Conservation (phyloP, 2,888 invertebrate genomes). For the Philereme transversata region DNA sequence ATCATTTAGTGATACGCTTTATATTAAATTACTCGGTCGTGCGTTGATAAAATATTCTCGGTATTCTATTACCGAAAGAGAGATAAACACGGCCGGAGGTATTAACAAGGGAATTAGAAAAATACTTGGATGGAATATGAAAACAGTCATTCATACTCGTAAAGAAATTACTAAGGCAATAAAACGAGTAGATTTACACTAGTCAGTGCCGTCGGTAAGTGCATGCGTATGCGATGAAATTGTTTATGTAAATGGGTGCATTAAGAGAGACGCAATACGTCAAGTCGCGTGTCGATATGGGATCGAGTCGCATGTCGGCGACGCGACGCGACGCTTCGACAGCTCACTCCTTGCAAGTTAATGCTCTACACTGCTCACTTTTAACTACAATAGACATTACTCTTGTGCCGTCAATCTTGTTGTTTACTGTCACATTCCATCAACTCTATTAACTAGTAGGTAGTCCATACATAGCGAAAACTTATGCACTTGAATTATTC, state of each 20-base stretch:
- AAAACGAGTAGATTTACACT: conserved; percentile 48
- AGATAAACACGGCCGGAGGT: conserved; percentile 75
- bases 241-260: conserved; percentile 65
- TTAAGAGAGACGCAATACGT: conserved; percentile 64
- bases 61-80: conserved; percentile 82
- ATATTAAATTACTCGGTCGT: conserved; percentile 84
- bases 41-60: conserved; percentile 81
- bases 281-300: conserved; percentile 75
- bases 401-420: conserved; percentile 49
- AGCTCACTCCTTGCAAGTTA: conserved; percentile 49
- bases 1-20: conserved; percentile 84
- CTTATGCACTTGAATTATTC: background rate
- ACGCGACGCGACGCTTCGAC: conserved; percentile 39
- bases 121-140: conserved; percentile 33
- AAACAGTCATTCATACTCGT: conserved; percentile 29
- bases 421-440: conserved; percentile 59
- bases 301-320: conserved; percentile 54
- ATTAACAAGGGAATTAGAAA: conserved; percentile 57
- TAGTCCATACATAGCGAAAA: background rate
- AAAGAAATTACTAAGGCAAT: conserved; percentile 30
- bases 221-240: conserved; percentile 51
- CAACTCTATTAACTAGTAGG: conserved; percentile 32
- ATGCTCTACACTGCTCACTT: conserved; percentile 58
- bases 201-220: conserved; percentile 32
- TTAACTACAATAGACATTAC: conserved; percentile 49